These are phyloP conservation scores for Eristalinus sepulchralis DNA, from an alignment of 2,888 invertebrate species.

Conservation along the genomic window DNA sequence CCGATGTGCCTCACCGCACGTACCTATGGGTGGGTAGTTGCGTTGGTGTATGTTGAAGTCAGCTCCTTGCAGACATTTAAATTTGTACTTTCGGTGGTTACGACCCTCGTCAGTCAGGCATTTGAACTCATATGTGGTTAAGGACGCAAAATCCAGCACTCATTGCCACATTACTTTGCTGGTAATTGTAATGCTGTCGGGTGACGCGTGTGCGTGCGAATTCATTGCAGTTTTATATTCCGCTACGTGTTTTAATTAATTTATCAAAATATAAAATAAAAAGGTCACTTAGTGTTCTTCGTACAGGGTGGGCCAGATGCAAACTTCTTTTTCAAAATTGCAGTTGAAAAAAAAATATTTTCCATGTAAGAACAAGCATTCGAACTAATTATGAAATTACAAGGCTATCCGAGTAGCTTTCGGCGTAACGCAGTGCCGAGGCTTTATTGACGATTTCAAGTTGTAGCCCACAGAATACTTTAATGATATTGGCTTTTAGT, in stretches of 20 bases:
- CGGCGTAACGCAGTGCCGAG: no score
- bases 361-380: no score
- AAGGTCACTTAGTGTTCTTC: no score
- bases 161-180: constrained; percentile 24
- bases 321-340: no score
- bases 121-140: constrained; percentile 57
- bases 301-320: no score
- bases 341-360: no score
- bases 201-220: constrained; percentile 31
- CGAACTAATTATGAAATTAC: no score
- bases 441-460: no score
- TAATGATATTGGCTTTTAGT: no score
- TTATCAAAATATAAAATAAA: constrained; percentile 68
- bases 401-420: no score
- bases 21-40: background rate
- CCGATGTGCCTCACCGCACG: background rate
- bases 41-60: background rate
- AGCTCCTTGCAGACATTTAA: constrained; percentile 46
- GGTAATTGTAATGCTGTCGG: constrained; percentile 40
- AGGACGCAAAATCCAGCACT: constrained; percentile 25
- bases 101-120: constrained; percentile 45
- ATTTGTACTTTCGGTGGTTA: constrained; percentile 30
- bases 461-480: no score
- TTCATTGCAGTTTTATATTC: constrained; percentile 49
- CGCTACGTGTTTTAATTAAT: constrained; percentile 69